Conservation (phyloP, 2,888 invertebrate species). For the Athripsodes cinereus region DNA sequence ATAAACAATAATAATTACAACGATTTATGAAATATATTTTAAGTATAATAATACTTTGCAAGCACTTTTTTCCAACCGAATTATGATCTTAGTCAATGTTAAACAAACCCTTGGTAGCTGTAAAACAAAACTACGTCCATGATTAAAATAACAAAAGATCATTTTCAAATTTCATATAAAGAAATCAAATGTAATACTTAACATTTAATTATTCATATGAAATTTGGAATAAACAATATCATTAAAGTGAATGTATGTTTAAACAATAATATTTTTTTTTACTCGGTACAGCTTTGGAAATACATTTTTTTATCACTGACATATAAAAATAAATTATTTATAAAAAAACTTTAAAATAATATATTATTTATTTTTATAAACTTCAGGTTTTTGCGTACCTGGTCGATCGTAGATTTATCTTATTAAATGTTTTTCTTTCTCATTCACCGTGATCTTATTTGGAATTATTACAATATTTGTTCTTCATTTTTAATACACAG, state of each 20-base stretch:
- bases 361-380: slow-evolving; percentile 20
- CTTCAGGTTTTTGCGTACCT: slow-evolving; percentile 25
- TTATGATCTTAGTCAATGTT: neutral
- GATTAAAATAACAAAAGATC: too few species aligned
- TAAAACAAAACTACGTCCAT: too few species aligned
- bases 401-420: slow-evolving; percentile 26
- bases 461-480: slow-evolving; percentile 23
- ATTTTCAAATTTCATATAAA: too few species aligned
- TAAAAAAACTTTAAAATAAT: too few species aligned
- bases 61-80: neutral
- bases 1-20: neutral
- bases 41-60: neutral
- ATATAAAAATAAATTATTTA: slow-evolving; percentile 20
- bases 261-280: too few species aligned
- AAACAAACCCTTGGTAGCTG: too few species aligned
- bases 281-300: neutral
- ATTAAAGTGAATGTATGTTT: too few species aligned
- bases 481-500: neutral
- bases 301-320: slow-evolving; percentile 16
- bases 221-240: too few species aligned
- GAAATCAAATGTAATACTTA: too few species aligned
- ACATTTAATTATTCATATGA: too few species aligned
- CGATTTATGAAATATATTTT: neutral
- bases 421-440: too few species aligned
- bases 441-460: slow-evolving; percentile 21